phyloP scores from a whole-genome alignment of 2,797 vertebrate genomes.

The Cichlasoma orientale region DNA sequence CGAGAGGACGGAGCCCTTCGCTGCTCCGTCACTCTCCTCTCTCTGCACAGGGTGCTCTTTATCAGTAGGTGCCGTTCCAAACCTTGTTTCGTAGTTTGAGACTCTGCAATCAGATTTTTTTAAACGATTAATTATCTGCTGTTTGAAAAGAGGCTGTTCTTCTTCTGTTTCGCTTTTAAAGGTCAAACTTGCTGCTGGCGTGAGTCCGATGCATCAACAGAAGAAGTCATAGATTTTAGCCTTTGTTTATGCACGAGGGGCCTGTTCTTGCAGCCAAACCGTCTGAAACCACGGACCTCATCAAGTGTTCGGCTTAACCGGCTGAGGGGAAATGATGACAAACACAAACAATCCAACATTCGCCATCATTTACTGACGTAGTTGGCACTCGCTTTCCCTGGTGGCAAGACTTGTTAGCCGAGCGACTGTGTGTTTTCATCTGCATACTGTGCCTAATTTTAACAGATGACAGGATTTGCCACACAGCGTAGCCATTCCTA shows the following conservation, averaged over 20 bases:
- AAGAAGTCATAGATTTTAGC: conserved; percentile 6
- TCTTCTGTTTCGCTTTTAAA: not conserved
- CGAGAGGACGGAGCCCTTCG: not conserved
- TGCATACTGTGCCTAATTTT: conserved; percentile 56
- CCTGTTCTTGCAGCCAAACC: conserved; percentile 12
- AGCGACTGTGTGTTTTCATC: conserved; percentile 6
- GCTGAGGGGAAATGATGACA: conserved; percentile 21
- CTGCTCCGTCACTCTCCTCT: not conserved
- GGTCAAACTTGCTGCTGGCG: not conserved
- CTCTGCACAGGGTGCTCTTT: not conserved
- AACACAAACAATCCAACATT: conserved; percentile 2
- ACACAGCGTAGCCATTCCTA: conserved; percentile 31
- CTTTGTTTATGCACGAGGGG: not conserved
- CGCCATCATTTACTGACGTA: conserved; percentile 57
- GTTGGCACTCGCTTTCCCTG: conserved; percentile 52
- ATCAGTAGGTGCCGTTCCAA: not conserved
- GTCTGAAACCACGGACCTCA: conserved; percentile 15
- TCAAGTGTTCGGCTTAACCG: conserved; percentile 9
- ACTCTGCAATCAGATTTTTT: not conserved
- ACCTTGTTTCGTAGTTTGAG: too few relatives aligned
- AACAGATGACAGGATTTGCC: conserved; percentile 58
- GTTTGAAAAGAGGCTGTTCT: not conserved
- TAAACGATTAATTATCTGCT: not conserved
- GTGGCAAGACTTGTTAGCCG: conserved; percentile 37
- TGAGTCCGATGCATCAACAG: not conserved